Conservation (phyloP, 1,140 invertebrate genomes). For the Trinorchestia longiramus region DNA sequence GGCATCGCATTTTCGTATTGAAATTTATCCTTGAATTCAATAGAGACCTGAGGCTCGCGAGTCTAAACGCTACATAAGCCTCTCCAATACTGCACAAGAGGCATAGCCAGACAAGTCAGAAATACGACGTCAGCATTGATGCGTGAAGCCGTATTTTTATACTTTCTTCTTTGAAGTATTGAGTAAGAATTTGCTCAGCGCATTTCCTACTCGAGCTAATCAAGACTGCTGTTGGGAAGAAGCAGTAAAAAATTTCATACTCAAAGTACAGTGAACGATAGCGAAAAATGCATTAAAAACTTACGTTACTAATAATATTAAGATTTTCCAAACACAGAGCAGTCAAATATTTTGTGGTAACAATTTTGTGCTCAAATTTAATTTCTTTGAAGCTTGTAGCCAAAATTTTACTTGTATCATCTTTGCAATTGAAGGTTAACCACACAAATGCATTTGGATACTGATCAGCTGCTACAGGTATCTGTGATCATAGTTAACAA, state of each 20-base stretch:
- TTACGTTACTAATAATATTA: neutral
- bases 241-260: neutral
- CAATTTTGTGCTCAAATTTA: neutral
- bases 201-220: neutral
- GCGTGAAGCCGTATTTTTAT: too few relatives aligned
- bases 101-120: too few relatives aligned
- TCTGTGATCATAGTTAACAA: too few relatives aligned
- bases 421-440: too few relatives aligned
- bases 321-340: neutral
- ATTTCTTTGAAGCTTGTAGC: neutral
- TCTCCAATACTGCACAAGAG: neutral
- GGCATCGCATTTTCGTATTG: neutral
- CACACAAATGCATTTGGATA: too few relatives aligned
- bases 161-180: neutral
- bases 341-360: neutral
- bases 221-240: neutral
- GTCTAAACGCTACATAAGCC: neutral
- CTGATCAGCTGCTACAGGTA: too few relatives aligned
- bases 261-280: neutral
- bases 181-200: neutral
- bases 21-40: neutral
- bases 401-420: too few relatives aligned
- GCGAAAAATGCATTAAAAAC: neutral
- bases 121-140: too few relatives aligned
- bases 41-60: neutral